phyloP scores from a whole-genome alignment of 2,113 vertebrate genomes.

The Calyptomena viridis region DNA sequence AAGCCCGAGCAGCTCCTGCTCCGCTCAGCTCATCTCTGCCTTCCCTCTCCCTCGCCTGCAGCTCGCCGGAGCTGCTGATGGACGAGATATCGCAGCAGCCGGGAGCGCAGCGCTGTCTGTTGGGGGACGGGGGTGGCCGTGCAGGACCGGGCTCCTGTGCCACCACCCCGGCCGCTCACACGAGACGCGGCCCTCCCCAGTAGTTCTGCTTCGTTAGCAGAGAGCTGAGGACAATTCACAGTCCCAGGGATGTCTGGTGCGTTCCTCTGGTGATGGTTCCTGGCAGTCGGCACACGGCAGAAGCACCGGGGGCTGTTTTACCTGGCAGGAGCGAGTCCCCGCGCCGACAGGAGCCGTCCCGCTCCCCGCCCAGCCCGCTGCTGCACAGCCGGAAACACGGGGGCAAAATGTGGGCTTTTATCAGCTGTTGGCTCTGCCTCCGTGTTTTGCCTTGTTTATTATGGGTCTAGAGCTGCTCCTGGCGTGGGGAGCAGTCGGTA shows the following conservation, averaged over 20 bases:
- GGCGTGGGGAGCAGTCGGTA: neutral
- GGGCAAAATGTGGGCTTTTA: neutral
- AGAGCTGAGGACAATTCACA: neutral
- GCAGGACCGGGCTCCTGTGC: neutral
- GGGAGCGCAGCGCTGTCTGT: neutral
- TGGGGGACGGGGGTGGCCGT: neutral
- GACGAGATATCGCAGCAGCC: rapidly evolving
- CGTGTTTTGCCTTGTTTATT: neutral
- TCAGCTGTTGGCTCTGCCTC: neutral
- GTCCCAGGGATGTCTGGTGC: neutral
- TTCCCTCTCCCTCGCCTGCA: neutral
- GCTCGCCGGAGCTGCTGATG: neutral
- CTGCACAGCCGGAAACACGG: neutral
- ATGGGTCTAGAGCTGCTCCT: neutral
- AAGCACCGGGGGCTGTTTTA: neutral
- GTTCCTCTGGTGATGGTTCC: neutral
- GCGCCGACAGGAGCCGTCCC: neutral
- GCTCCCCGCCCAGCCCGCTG: neutral
- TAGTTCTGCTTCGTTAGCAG: rapidly evolving
- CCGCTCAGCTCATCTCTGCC: rapidly evolving
- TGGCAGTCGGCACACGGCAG: neutral
- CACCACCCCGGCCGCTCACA: rapidly evolving
- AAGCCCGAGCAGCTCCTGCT: neutral
- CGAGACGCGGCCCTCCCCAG: neutral
- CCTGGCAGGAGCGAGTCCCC: neutral